Base-by-base conservation (phyloP, 2,888 invertebrate genomes). In the Colostygia pectinataria region DNA sequence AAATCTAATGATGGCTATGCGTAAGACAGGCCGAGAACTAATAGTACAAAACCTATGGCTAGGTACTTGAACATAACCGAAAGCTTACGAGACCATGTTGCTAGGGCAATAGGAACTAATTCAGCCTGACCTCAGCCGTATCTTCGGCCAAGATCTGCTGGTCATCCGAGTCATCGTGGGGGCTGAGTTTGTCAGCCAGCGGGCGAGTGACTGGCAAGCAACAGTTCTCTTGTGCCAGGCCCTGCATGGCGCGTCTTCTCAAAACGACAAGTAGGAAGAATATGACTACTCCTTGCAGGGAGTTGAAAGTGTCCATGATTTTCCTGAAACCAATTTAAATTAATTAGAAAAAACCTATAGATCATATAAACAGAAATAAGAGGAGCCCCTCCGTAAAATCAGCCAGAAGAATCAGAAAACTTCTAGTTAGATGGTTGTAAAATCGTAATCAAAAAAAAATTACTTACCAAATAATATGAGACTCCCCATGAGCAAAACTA, bases 251-350 rank as follows among this genome's bases (percentile, higher is more conserved):
- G 1, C 91, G 83, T 57, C 88, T 91, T 52, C 93, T 77, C 33
- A 92, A 83, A 10, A 92, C 77, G 3, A 94, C 92, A 39, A 93
- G 74, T 13, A 93, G 80, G 15, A 93, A 54, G 73, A 93, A 93
- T 67, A 93, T 93, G 18, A 93, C 76, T 4, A 93, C 73, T 0
- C 94, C 94, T 90, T 93, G 93, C 3, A 93, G 81, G 18, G 91
- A 90, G 79, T 94, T 94, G 64, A 93, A 83, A 6, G 88, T 87
- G 77, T 94, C 94, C 67, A 92, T 91, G 29, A 93, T 83, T 66
- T 89, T 82, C 93, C 93, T 93, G 80, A 6, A 72, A 46, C 28
- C 24, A 31, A 18, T n/a, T n/a, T n/a, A n/a, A n/a, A n/a, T n/a
- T n/a, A n/a, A n/a, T n/a, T n/a, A n/a, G n/a, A n/a, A n/a, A n/a